Evolutionary conservation across 2,113 vertebrate species (phyloP), one percentile per base, ranked within the genome.

Genomic region (Vombatus ursinus): DNA sequence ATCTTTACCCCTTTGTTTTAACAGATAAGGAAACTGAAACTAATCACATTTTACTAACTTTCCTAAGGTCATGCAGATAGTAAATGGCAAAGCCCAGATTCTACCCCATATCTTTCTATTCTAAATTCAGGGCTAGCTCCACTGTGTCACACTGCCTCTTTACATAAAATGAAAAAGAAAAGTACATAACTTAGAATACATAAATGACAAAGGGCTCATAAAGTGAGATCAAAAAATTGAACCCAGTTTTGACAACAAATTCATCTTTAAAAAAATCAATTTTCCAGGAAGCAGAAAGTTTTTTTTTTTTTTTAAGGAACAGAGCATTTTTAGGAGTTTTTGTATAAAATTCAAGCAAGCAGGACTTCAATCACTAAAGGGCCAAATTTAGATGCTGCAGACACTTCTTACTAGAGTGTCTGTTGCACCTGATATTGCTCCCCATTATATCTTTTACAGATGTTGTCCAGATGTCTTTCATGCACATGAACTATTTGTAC

Each of bases 361-460:
- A 16, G 26, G 49, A 61, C 23, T 49, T 3, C 9, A 96, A 92
- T 89, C 93, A 84, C 68, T 95, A n/a, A 90, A 92, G 89, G 91
- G 28, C 91, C 19, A 10, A 57, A 61, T 84, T 95, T 90, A 25
- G 57, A 3, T 52, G 26, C 48, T 50, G 91, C 8, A 92, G 94
- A 94, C 2, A n/a, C 24, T 50, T 95, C 52, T 52, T 52, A 89
- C 10, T 90, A 96, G 61, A 44, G 2, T 94, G 93, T 53, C 28
- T 23, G 24, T 37, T 84, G 1, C 22, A 50, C 0, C 12, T 93
- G 8, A 68, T n/a, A 50, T 25, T 94, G 77, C 9, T 89, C 8
- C n/a, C 94, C 50, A 90, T 94, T 94, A 94, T 96, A 90, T 90
- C 10, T 92, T 94, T 54, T 57, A 51, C 19, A 94, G 51, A 53